Base-by-base conservation (phyloP, 2,888 invertebrate species). In the Conomelus anceps region DNA sequence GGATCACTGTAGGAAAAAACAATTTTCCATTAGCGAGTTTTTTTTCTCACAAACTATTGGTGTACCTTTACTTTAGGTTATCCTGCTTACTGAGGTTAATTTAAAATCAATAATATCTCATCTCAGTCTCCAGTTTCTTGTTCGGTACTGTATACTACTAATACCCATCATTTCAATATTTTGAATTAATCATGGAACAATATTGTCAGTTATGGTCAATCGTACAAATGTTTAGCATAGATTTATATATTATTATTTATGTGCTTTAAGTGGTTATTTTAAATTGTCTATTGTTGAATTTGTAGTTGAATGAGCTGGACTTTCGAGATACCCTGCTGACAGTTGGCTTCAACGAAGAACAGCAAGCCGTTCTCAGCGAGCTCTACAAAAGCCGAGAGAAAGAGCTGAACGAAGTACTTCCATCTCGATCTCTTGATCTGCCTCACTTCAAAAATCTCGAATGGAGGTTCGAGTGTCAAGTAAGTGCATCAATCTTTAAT, bases 401-500 rank as follows among this genome's bases (percentile, higher is more conserved):
- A 22, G 91, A 91, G 86, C 89, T 91, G 29, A 91, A 89, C 34
- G 88, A 91, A 88, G 90, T 89, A 11, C 88, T 91, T 6, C 24
- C 91, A 20, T 90, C 90, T 13, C 89, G 90, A 20, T 90, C 91
- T 0, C 90, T 91, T 24, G 88, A 90, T 22, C 85, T 91, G 22
- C 91, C 94, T 7, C 94, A 94, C 91, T 95, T 94, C 92, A 93
- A 95, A 88, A 94, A 96, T 92, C 93, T 96, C 89, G 95, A 96
- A 91, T 96, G 96, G 96, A 94, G 96, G 91, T 94, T 96, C 91
- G 96, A 96, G 93, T 94, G 95, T 6, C 95, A 95, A 93, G 34
- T 88, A 17, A 84, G 86, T 86, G 22, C n/a, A 22, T 17, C 26
- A 86, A 26, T 7, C 26, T 26, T 26, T n/a, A n/a, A n/a, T n/a